Evolutionary conservation across 2,113 vertebrate genomes (phyloP).

Genomic region (Pteropus alecto): DNA sequence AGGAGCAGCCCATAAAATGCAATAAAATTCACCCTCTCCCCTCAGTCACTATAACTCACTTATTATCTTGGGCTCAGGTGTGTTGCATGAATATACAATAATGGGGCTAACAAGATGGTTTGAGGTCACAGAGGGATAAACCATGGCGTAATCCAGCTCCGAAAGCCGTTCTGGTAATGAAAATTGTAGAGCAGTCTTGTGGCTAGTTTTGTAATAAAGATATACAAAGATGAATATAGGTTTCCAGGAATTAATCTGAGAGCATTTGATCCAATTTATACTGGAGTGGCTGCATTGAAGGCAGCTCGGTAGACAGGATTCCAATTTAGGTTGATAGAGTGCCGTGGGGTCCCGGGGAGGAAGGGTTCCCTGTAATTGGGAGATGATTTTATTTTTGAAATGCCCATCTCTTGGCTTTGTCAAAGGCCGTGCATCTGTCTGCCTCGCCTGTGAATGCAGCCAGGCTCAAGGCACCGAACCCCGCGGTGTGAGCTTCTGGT

Average conservation of each 20-base stretch:
- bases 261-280: conserved; percentile 80
- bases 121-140: conserved; percentile 53
- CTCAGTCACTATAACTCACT: conserved; percentile 42
- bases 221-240: conserved; percentile 73
- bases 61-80: conserved; percentile 59
- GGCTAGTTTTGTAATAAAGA: conserved; percentile 60
- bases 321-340: conserved; percentile 78
- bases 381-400: conserved; percentile 78
- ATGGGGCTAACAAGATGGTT: conserved; percentile 63
- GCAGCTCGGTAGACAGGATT: conserved; percentile 72
- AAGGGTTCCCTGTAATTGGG: conserved; percentile 71
- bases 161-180: conserved; percentile 63
- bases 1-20: conserved; percentile 40
- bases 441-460: not conserved
- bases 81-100: conserved; percentile 54
- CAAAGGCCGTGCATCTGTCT: conserved; percentile 47
- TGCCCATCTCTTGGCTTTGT: conserved; percentile 67
- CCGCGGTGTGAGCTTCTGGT: not conserved
- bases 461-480: conserved; percentile 12
- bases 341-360: conserved; percentile 73
- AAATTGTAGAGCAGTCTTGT: conserved; percentile 71
- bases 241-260: conserved; percentile 74
- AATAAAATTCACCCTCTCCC: conserved; percentile 18
- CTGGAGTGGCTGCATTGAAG: conserved; percentile 72
- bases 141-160: conserved; percentile 38